Percentiles rank a stretch among this genome's conserved stretches.
These are phyloP conservation scores for Aviceda subcristata DNA, from an alignment of 2,113 vertebrate genomes.

Conservation along the genomic window DNA sequence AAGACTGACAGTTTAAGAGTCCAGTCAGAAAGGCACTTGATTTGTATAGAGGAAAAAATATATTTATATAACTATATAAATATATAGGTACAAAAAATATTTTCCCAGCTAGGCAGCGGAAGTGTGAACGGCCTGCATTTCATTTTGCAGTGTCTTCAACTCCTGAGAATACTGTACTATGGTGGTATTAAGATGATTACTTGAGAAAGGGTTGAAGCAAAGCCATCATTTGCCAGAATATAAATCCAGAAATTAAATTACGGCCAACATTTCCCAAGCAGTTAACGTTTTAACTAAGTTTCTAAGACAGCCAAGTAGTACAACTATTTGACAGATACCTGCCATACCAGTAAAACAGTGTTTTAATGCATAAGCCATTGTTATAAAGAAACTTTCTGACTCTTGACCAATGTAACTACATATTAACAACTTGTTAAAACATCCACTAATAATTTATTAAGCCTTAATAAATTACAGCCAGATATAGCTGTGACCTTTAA, in stretches of 20 bases:
- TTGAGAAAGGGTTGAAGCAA: neutral
- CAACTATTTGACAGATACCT: neutral
- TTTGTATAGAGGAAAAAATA: neutral
- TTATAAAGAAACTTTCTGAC: neutral
- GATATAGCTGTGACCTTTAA: neutral
- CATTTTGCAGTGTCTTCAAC: neutral
- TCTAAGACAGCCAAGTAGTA: neutral
- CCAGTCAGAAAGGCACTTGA: neutral
- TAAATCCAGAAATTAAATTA: neutral
- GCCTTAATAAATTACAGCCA: neutral
- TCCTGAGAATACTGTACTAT: neutral
- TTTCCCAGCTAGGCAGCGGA: neutral
- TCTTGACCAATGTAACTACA: neutral
- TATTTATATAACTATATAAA: neutral
- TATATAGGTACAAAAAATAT: neutral
- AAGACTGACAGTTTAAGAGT: neutral
- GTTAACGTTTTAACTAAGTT: neutral
- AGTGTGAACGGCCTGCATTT: neutral
- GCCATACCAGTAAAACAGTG: neutral
- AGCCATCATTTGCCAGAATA: neutral
- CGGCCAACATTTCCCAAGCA: neutral
- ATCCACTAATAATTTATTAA: neutral
- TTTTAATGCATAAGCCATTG: neutral
- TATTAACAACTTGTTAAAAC: neutral
- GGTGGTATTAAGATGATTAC: neutral